Conservation (phyloP, 2,797 vertebrate genomes). For the Echiichthys vipera region DNA sequence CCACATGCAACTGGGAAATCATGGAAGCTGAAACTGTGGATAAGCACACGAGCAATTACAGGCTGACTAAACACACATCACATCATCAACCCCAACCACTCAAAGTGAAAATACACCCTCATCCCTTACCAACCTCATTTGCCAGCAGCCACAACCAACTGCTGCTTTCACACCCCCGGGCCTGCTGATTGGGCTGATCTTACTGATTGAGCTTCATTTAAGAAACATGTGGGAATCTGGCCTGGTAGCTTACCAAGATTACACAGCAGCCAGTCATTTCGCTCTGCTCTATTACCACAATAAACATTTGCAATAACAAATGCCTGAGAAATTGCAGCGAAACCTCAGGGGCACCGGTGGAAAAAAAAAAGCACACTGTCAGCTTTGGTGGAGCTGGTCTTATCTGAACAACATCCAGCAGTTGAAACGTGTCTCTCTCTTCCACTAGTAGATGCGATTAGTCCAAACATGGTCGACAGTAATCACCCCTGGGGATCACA, state of each 20-base stretch:
- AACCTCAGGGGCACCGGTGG: constrained; percentile 9
- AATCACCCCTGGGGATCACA: constrained; percentile 52
- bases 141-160: constrained; percentile 49
- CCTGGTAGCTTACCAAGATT: constrained; percentile 32
- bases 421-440: constrained; percentile 40
- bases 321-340: constrained; percentile 27
- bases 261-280: constrained; percentile 26
- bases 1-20: constrained; percentile 62
- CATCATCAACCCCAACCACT: constrained; percentile 54
- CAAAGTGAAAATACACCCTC: constrained; percentile 54
- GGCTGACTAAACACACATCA: constrained; percentile 54
- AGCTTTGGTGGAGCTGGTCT: constrained; percentile 19
- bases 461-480: constrained; percentile 64
- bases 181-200: constrained; percentile 61
- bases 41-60: constrained; percentile 57
- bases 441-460: constrained; percentile 55
- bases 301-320: constrained; percentile 56
- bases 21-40: constrained; percentile 37
- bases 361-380: not conserved
- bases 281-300: constrained; percentile 50
- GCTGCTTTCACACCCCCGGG: constrained; percentile 49
- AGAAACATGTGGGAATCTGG: constrained; percentile 57
- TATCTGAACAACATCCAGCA: constrained; percentile 41
- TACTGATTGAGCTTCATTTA: constrained; percentile 58
- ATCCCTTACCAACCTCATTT: constrained; percentile 56